Percentiles rank a stretch among this genome's conserved stretches.
These are phyloP conservation scores for Lamellibrachia satsuma DNA, from an alignment of 2,888 invertebrate genomes.

Conservation along the genomic window DNA sequence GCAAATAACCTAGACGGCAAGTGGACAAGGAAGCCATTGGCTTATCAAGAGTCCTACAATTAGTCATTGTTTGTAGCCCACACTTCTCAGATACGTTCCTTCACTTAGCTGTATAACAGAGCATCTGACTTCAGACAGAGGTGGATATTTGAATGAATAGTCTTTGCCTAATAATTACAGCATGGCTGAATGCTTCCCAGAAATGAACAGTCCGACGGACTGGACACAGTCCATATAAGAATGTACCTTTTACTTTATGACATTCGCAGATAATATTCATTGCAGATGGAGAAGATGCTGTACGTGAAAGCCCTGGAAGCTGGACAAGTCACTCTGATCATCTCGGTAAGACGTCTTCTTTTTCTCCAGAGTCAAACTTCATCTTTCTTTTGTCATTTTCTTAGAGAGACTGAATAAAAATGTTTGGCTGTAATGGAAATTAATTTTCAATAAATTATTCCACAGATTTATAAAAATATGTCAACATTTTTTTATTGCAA, in stretches of 20 bases:
- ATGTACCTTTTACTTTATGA: neutral
- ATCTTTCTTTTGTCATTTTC: neutral
- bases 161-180: too few species aligned
- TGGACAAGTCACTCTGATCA: slow-evolving; percentile 38
- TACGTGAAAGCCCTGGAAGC: slow-evolving; percentile 58
- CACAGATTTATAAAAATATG: neutral
- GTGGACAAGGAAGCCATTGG: too few species aligned
- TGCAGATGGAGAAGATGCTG: slow-evolving; percentile 49
- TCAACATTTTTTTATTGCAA: neutral
- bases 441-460: neutral
- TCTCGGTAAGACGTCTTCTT: neutral
- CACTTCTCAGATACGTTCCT: too few species aligned
- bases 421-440: neutral
- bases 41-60: too few species aligned
- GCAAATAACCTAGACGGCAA: too few species aligned
- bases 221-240: too few species aligned
- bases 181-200: too few species aligned
- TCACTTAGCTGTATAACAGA: too few species aligned
- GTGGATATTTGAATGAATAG: too few species aligned
- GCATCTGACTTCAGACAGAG: too few species aligned
- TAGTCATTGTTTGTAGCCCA: too few species aligned
- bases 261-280: slow-evolving; percentile 21
- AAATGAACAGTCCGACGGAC: too few species aligned
- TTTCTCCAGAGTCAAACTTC: neutral
- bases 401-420: neutral